Evolutionary conservation across 2,113 vertebrate genomes (phyloP).

Genomic region (Thomomys bottae): DNA sequence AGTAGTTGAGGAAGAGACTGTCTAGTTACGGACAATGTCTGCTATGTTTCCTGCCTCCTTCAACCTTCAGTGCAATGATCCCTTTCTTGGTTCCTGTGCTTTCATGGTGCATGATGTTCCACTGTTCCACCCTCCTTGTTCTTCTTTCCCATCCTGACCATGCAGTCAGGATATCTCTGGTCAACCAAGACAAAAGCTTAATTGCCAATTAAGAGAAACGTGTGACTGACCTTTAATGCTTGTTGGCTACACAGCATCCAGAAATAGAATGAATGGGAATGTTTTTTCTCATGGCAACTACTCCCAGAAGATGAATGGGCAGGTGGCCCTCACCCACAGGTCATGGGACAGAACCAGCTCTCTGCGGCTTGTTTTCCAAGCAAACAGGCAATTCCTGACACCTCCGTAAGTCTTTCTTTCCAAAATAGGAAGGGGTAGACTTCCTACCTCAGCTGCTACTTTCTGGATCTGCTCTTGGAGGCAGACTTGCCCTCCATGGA

Average conservation of each 20-base stretch:
- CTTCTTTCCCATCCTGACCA: conserved; percentile 84
- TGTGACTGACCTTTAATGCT: conserved; percentile 85
- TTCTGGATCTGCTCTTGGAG: not conserved
- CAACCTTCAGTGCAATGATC: not conserved
- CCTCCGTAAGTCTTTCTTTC: not conserved
- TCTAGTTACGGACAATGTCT: not conserved
- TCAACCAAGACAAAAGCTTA: conserved; percentile 84
- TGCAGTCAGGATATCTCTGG: conserved; percentile 79
- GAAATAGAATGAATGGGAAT: conserved; percentile 70
- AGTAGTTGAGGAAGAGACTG: not conserved
- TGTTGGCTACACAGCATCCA: conserved; percentile 75
- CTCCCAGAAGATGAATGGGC: conserved; percentile 50
- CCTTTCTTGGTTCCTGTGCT: conserved; percentile 78
- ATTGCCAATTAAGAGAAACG: conserved; percentile 83
- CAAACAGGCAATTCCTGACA: not conserved
- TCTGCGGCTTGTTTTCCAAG: not conserved
- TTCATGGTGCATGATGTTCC: conserved; percentile 79
- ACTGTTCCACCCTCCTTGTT: conserved; percentile 69
- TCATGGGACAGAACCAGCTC: not conserved
- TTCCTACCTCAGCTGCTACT: not conserved
- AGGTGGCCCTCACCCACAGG: conserved; percentile 49
- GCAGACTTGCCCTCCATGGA: not conserved
- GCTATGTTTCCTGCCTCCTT: conserved; percentile 29
- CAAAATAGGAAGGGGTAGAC: not conserved
- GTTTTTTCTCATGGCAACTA: conserved; percentile 54